Base-by-base conservation (phyloP, 2,888 invertebrate genomes). In the Cephus pygmeus region DNA sequence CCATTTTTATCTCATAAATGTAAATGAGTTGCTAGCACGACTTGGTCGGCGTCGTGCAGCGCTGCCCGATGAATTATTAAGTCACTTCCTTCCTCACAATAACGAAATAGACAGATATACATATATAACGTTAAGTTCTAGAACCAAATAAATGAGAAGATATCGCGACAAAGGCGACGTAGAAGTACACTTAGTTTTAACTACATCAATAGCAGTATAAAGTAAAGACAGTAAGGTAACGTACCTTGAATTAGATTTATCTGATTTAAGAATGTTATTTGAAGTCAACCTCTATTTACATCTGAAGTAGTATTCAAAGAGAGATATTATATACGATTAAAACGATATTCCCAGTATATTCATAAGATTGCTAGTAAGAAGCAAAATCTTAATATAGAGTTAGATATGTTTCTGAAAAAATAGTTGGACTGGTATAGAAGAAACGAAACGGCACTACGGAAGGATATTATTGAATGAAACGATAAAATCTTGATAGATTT, bases 1-100 rank as follows among this genome's bases (percentile, higher is more conserved):
- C 80, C 81, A 81, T 84, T 82, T 81, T 81, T 79, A 81, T 80
- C 83, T 83, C 83, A 83, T 84, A 81, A 84, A 84, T 84, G 82
- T 82, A 83, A 82, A 83, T 82, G 81, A 83, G 81, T 76, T 82
- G 79, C 75, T 81, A 79, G 77, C 79, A 75, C 77, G 76, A 79
- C 69, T 77, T 78, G 78, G 23, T 73, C 76, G 69, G 69, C 73
- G 73, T 73, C 34, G 76, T 77, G 75, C 79, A 75, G 76, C 76
- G 80, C 75, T 56, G 40, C 78, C 75, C 79, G 77, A 83, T 80
- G 80, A 83, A 81, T 83, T 82, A 84, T 83, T 82, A 80, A 84
- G 82, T 80, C 80, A 79, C 78, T 83, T 81, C 76, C 80, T 79
- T 81, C 79, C 76, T 75, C 75, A 76, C 78, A 81, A 80, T 80